These are phyloP conservation scores for Argentina silus DNA, from an alignment of 2,797 vertebrate species.

Conservation along the genomic window DNA sequence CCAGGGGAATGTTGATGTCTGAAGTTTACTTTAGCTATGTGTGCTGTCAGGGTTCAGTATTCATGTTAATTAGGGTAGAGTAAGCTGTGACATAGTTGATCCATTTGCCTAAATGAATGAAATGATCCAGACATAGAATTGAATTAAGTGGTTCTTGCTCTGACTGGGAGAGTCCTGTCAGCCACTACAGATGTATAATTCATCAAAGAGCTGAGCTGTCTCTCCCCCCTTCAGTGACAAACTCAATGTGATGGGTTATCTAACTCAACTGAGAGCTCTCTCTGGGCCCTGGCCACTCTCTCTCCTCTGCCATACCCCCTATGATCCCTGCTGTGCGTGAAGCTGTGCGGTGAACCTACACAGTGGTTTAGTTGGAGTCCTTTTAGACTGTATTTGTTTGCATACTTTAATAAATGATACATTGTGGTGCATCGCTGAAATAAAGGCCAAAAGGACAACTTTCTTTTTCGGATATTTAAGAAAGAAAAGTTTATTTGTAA, in stretches of 20 bases:
- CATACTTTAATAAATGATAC: no score
- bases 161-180: not conserved
- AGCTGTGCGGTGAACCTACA: not conserved
- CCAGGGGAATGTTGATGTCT: not conserved
- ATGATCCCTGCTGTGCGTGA: not conserved
- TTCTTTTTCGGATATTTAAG: conserved; percentile 83
- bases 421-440: not conserved
- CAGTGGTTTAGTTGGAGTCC: not conserved
- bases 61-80: not conserved
- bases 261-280: not conserved
- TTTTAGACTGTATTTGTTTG: conserved; percentile 1
- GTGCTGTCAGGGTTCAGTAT: not conserved
- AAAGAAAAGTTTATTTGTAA: conserved; percentile 98
- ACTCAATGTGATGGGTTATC: not conserved
- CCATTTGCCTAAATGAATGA: conserved; percentile 9
- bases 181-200: not conserved
- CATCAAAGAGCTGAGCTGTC: not conserved
- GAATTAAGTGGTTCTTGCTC: not conserved
- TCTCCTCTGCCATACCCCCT: no score
- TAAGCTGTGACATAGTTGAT: not conserved
- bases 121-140: not conserved
- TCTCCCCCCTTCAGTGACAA: not conserved
- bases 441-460: conserved; percentile 17
- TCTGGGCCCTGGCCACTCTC: not conserved
- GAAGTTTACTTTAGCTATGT: not conserved